Evolutionary conservation across 2,888 invertebrate species (phyloP).

Genomic region (Lithophane ornitopus): DNA sequence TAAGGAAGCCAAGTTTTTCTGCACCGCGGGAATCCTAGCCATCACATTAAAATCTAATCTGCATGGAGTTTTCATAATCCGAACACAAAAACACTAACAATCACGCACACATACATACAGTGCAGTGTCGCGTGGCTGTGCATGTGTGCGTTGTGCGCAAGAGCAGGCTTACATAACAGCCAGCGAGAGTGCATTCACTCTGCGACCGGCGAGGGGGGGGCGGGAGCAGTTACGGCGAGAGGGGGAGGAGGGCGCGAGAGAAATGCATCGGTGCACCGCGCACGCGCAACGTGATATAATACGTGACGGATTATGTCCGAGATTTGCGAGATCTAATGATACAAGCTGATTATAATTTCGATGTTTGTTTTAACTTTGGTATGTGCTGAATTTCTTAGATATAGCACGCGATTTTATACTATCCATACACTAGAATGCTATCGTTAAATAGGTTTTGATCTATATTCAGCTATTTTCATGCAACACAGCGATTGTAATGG

Average conservation of each 20-base stretch:
- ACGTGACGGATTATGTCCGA: constrained; percentile 67
- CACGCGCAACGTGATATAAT: constrained; percentile 73
- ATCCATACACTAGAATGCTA: neutral
- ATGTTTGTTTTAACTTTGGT: constrained; percentile 63
- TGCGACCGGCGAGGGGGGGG: constrained; percentile 60
- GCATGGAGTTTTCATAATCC: constrained; percentile 72
- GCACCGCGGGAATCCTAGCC: constrained; percentile 48
- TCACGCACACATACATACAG: constrained; percentile 67
- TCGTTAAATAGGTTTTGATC: constrained; percentile 3
- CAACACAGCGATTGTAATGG: constrained; percentile 1
- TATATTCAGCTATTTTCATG: constrained; percentile 26
- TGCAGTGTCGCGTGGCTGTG: constrained; percentile 52
- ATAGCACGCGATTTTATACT: constrained; percentile 12
- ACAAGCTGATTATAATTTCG: constrained; percentile 61
- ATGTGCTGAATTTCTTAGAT: constrained; percentile 40
- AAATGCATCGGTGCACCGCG: constrained; percentile 83
- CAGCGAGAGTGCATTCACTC: constrained; percentile 89
- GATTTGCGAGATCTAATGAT: constrained; percentile 68
- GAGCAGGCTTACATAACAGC: constrained; percentile 83
- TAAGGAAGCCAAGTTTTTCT: constrained; percentile 54
- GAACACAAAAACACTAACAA: constrained; percentile 68
- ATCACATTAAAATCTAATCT: constrained; percentile 70
- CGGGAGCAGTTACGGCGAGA: constrained; percentile 35
- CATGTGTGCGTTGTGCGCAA: constrained; percentile 71
- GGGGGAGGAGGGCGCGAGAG: constrained; percentile 63